Base-by-base conservation (phyloP, 1,140 invertebrate genomes). In the Aphidius ervi region DNA sequence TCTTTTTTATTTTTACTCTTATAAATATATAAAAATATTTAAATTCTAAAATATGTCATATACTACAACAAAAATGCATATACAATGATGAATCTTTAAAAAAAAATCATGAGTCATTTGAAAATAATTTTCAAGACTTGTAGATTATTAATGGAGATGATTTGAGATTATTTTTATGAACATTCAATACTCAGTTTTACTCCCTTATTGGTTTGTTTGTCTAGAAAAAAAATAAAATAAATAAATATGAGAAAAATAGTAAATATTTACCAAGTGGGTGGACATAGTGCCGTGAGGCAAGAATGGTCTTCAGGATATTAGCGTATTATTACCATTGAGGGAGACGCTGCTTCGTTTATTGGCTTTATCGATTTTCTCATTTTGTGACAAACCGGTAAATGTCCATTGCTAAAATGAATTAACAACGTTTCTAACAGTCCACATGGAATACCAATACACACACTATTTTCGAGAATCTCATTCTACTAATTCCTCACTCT, bases 281-380 rank as follows among this genome's bases (percentile, higher is more conserved):
- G 59, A 41, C 43, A 45, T 56, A 61, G 53, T 56, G 58, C 61
- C 58, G 46, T 55, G 53, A 58, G 58, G 67, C 69, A 69, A 71
- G 68, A 72, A 72, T 71, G 70, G 72, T 72, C 72, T 70, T 71
- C 72, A 74, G 70, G 72, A 74, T 74, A 74, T 74, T 74, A 74
- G 72, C 72, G 68, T 68, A 68, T 74, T 74, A 74, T 74, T 74
- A 70, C 70, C 67, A 50, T n/a, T 16, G 52, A 54, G 52, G 52
- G 52, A 43, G 42, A 10, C 20, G 52, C 39, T 37, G 40, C 41
- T 52, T 41, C 64, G 69, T 65, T 74, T 74, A 74, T 74, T 72
- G 72, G 72, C 68, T 72, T 68, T 69, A 74, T 74, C 67, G 72
- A 72, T 72, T 72, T 71, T 66, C 64, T 46, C 16, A 16, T 46